A percentile compares a stretch with the other conserved stretches of the same genome.
Conservation (phyloP, 2,888 invertebrate species). For the Marronus borbonicus region DNA sequence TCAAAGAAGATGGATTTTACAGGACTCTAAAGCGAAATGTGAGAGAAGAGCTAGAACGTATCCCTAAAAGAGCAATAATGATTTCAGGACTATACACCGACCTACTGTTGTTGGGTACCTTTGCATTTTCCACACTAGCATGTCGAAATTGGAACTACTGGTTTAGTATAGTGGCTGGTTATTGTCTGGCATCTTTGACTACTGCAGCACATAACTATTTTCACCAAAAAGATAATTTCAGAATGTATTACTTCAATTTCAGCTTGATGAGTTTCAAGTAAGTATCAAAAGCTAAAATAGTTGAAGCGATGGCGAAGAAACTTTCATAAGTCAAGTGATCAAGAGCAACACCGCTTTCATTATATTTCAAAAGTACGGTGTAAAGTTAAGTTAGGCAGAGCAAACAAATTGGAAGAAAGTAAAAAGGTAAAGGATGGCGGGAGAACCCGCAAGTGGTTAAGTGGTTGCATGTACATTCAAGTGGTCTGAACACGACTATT, state of each 20-base stretch:
- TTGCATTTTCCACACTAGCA: constrained; percentile 64
- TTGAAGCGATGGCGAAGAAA: too few species aligned
- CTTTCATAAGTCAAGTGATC: too few species aligned
- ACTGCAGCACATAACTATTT: constrained; percentile 82
- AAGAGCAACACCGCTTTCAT: too few species aligned
- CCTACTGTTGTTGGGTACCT: constrained; percentile 66
- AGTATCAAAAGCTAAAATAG: constrained; percentile 46
- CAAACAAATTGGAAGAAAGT: too few species aligned
- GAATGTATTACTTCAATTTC: constrained; percentile 83
- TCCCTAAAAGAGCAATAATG: constrained; percentile 68
- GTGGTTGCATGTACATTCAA: too few species aligned
- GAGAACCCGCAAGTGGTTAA: too few species aligned
- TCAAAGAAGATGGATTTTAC: constrained; percentile 83
- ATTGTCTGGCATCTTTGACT: constrained; percentile 74
- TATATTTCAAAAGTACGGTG: too few species aligned
- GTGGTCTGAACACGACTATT: too few species aligned
- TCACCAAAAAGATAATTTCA: constrained; percentile 80
- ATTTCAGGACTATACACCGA: constrained; percentile 69
- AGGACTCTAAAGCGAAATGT: constrained; percentile 78
- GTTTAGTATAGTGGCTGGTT: constrained; percentile 72
- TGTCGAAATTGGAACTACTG: constrained; percentile 66
- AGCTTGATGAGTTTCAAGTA: constrained; percentile 76
- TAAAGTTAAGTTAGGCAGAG: too few species aligned
- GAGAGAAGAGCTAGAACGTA: constrained; percentile 72
- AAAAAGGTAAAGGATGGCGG: too few species aligned